Evolutionary conservation across 2,113 vertebrate genomes (phyloP).

Genomic region (Bubo blakistoni): DNA sequence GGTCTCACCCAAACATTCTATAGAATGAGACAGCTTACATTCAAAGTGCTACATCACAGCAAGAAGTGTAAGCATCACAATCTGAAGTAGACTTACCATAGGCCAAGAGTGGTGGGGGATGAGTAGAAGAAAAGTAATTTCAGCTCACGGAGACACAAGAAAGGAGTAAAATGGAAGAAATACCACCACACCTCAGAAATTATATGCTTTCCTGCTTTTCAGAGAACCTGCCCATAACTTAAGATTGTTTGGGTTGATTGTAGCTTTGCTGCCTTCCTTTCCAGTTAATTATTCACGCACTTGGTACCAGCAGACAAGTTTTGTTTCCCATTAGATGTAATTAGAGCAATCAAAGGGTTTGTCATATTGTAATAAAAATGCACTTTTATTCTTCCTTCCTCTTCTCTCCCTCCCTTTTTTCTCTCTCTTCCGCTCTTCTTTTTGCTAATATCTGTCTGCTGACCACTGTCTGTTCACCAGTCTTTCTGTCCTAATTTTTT

Average conservation of each 20-base stretch:
- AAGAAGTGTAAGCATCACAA: background rate
- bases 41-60: background rate
- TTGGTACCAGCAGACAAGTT: conserved; percentile 48
- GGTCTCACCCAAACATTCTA: background rate
- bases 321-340: conserved; percentile 77
- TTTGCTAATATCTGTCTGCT: background rate
- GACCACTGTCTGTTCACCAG: background rate
- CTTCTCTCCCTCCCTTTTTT: background rate
- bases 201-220: background rate
- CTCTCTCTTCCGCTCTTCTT: background rate
- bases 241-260: background rate
- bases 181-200: background rate
- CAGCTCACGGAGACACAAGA: background rate
- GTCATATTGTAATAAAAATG: conserved; percentile 49
- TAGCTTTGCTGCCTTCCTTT: conserved; percentile 60
- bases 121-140: background rate
- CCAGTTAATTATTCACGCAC: conserved; percentile 75
- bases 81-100: background rate
- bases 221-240: background rate
- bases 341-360: conserved; percentile 75
- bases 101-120: background rate
- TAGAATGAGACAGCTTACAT: background rate
- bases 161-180: background rate
- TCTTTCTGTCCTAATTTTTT: background rate
- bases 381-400: background rate